These are phyloP conservation scores for Catocala nupta DNA, from an alignment of 2,888 invertebrate genomes.

Conservation along the genomic window DNA sequence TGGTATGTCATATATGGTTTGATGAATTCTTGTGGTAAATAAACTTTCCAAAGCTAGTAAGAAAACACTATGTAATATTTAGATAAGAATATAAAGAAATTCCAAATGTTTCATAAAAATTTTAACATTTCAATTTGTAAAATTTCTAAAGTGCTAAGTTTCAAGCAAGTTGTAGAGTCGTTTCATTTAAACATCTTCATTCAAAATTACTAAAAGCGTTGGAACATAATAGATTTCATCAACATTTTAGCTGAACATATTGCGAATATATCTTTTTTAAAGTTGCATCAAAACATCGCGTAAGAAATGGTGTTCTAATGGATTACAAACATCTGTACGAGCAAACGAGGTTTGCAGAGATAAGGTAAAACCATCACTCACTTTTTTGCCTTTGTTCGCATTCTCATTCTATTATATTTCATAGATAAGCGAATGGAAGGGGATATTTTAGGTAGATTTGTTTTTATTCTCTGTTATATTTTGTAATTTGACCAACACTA, in stretches of 20 bases:
- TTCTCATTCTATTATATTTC: constrained; percentile 47
- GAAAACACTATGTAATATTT: neutral
- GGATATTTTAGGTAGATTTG: constrained; percentile 41
- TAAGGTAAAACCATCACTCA: constrained; percentile 71
- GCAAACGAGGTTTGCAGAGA: constrained; percentile 72
- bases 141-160: constrained; percentile 33
- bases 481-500: constrained; percentile 30
- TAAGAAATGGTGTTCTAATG: constrained; percentile 63
- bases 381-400: constrained; percentile 56
- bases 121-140: constrained; percentile 38
- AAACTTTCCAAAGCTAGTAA: too few species aligned
- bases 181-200: constrained; percentile 25
- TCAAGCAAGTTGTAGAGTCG: constrained; percentile 29
- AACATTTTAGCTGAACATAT: constrained; percentile 1
- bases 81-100: neutral
- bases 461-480: constrained; percentile 32
- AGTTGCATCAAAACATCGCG: constrained; percentile 41
- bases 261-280: constrained; percentile 41
- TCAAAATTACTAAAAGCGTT: constrained; percentile 22
- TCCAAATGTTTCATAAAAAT: constrained; percentile 26
- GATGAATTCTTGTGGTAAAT: too few species aligned
- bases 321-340: constrained; percentile 71
- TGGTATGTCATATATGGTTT: too few species aligned
- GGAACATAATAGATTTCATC: constrained; percentile 5
- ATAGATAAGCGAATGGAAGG: constrained; percentile 39